A percentile compares a stretch with the other conserved stretches of the same genome.
phyloP scores from a whole-genome alignment of 2,113 vertebrate genomes.

The Tupaia chinensis region DNA sequence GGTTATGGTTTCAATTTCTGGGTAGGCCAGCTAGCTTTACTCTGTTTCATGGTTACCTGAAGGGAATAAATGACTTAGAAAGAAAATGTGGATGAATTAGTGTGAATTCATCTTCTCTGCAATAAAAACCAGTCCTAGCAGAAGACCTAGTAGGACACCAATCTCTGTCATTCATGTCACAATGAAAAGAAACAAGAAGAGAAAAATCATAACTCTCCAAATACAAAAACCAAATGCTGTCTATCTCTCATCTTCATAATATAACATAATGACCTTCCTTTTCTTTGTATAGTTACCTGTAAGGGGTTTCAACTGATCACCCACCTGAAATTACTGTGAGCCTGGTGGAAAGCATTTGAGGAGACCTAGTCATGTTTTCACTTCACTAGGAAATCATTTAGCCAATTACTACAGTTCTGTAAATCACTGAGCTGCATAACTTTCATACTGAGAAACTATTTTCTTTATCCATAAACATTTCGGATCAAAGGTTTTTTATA shows the following conservation, averaged over 20 bases:
- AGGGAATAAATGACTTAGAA: constrained; percentile 54
- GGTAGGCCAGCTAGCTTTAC: constrained; percentile 51
- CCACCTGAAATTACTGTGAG: constrained; percentile 52
- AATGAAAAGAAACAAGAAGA: neutral
- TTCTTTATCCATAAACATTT: constrained; percentile 63
- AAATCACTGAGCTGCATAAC: constrained; percentile 63
- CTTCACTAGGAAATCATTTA: constrained; percentile 73
- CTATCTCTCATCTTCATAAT: constrained; percentile 26
- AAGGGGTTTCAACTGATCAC: constrained; percentile 59
- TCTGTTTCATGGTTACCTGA: constrained; percentile 45
- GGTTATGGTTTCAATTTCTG: constrained; percentile 65
- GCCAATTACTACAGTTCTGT: constrained; percentile 70
- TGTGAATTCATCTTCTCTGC: constrained; percentile 32
- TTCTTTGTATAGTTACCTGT: constrained; percentile 72
- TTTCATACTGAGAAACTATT: constrained; percentile 68
- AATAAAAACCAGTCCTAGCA: neutral
- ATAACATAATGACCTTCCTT: constrained; percentile 44
- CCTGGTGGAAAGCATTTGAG: constrained; percentile 59
- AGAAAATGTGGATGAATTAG: constrained; percentile 29
- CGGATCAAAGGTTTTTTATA: constrained; percentile 39
- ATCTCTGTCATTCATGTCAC: neutral
- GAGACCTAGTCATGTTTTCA: constrained; percentile 47
- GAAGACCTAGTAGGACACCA: neutral
- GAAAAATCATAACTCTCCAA: neutral
- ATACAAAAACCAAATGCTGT: neutral